Percentiles rank a stretch among this genome's conserved stretches.
These are phyloP conservation scores for Netelia melanura DNA, from an alignment of 2,888 invertebrate genomes.

Conservation along the genomic window DNA sequence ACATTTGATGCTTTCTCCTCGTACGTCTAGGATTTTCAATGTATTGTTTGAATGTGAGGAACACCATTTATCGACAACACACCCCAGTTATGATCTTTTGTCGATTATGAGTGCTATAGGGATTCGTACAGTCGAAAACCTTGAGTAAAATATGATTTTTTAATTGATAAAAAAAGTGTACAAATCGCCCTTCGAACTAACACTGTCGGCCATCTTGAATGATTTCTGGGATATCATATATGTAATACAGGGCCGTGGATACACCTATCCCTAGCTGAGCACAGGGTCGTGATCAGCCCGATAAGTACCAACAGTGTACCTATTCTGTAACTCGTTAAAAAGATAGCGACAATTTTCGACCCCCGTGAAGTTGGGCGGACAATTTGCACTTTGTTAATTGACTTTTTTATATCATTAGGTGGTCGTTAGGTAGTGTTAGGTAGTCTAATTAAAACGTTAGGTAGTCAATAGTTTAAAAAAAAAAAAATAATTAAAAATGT, in stretches of 20 bases:
- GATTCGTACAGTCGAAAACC: not conserved
- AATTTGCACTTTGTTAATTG: too few relatives aligned
- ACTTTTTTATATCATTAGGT: too few relatives aligned
- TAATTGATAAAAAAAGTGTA: conserved; percentile 52
- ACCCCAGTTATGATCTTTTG: not conserved
- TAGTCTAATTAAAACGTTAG: too few relatives aligned
- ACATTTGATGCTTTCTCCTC: conserved; percentile 60
- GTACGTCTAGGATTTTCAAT: not conserved
- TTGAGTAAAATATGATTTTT: conserved; percentile 14
- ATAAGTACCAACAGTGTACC: too few relatives aligned
- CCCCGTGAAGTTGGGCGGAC: too few relatives aligned
- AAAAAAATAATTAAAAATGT: too few relatives aligned
- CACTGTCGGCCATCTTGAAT: conserved; percentile 56
- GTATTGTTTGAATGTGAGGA: not conserved
- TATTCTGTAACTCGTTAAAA: too few relatives aligned
- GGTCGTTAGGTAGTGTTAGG: too few relatives aligned
- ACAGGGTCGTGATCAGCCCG: too few relatives aligned
- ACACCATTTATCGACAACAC: not conserved
- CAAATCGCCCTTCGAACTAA: conserved; percentile 56
- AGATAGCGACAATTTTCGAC: too few relatives aligned
- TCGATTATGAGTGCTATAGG: not conserved
- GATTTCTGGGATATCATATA: conserved; percentile 19
- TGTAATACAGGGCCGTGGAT: not conserved
- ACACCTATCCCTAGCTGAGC: too few relatives aligned
- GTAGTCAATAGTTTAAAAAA: too few relatives aligned